Evolutionary conservation across 2,888 invertebrate genomes (phyloP).

Genomic region (Netelia virgata): DNA sequence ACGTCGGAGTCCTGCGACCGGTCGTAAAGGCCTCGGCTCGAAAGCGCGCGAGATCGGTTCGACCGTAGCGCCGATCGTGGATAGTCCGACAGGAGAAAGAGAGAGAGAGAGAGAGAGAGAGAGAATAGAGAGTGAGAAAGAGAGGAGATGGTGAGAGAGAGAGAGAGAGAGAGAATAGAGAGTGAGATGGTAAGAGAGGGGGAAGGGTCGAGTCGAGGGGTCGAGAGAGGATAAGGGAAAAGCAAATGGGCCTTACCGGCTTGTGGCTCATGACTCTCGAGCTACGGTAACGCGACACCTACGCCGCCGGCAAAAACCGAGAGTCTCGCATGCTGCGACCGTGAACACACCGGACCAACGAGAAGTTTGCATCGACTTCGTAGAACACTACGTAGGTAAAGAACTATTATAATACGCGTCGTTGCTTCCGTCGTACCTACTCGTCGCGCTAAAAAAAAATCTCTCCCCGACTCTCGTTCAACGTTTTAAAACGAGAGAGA

Average conservation of each 20-base stretch:
- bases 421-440: not conserved
- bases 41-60: slow-evolving; percentile 47
- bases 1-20: too few relatives aligned
- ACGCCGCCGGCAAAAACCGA: slow-evolving; percentile 58
- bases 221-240: slow-evolving; percentile 12
- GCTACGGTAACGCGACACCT: slow-evolving; percentile 66
- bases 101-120: too few relatives aligned
- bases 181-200: too few relatives aligned
- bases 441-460: not conserved
- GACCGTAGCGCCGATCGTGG: slow-evolving; percentile 53
- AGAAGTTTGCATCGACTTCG: slow-evolving; percentile 43
- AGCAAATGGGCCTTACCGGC: slow-evolving; percentile 41
- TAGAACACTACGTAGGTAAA: not conserved
- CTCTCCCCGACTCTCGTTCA: slow-evolving; percentile 1
- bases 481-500: not conserved
- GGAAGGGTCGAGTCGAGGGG: not conserved
- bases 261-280: slow-evolving; percentile 60
- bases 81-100: not conserved
- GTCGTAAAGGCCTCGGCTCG: too few relatives aligned
- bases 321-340: slow-evolving; percentile 26
- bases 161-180: too few relatives aligned
- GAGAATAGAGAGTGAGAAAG: too few relatives aligned
- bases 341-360: slow-evolving; percentile 41
- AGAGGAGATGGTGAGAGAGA: too few relatives aligned
- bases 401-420: not conserved